Conservation (phyloP, 2,888 invertebrate genomes). For the Antheraea yamamai region DNA sequence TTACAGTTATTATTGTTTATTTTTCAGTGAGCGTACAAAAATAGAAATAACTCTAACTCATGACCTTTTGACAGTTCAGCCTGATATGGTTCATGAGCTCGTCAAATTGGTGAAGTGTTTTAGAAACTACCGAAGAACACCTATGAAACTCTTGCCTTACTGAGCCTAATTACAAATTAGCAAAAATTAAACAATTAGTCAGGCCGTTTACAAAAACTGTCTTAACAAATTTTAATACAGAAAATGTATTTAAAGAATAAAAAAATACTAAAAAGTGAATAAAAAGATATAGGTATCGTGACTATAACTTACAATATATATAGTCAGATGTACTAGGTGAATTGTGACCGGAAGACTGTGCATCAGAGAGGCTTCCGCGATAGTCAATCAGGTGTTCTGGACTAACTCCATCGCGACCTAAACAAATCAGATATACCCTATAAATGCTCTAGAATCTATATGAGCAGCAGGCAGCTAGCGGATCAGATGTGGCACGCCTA, state of each 20-base stretch:
- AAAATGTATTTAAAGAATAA: not conserved
- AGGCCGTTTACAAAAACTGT: no score
- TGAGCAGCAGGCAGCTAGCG: not conserved
- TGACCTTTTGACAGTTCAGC: no score
- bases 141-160: no score
- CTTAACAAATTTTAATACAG: no score
- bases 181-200: no score
- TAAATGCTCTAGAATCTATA: not conserved
- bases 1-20: not conserved
- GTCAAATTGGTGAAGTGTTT: no score
- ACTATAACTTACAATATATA: conserved; percentile 56
- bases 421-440: not conserved
- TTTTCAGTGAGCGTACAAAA: not conserved
- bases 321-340: conserved; percentile 54
- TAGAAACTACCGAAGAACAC: no score
- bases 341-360: conserved; percentile 54
- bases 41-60: no score
- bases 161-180: no score
- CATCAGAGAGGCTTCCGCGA: conserved; percentile 55
- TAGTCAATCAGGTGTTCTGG: conserved; percentile 71
- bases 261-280: not conserved
- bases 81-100: no score
- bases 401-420: conserved; percentile 70
- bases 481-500: no score
- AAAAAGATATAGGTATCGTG: not conserved